These are phyloP conservation scores for Minunthozetes semirufus DNA, from an alignment of 2,888 invertebrate species.

Conservation along the genomic window DNA sequence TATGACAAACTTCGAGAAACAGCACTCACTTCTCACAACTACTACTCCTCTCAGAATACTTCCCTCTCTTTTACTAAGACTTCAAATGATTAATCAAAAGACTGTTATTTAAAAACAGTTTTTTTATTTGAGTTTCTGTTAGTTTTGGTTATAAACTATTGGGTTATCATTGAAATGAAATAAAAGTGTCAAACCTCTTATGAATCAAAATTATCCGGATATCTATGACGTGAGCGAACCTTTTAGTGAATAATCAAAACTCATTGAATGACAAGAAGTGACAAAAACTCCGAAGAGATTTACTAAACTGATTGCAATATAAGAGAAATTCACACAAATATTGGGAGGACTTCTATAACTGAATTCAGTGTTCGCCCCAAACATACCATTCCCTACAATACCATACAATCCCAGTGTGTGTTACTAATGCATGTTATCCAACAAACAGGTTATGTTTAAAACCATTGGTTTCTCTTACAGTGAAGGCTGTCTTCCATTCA, in stretches of 20 bases:
- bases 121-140: not conserved
- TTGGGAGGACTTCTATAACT: no score
- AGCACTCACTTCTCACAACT: not conserved
- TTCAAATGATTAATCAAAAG: no score
- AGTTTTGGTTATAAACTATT: not conserved
- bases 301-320: not conserved
- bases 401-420: not conserved
- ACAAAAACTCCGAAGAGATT: not conserved
- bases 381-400: not conserved
- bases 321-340: no score
- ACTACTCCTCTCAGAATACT: not conserved
- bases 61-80: not conserved
- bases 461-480: not conserved
- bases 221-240: no score
- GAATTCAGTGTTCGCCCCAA: no score
- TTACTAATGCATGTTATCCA: no score
- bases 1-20: not conserved
- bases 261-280: not conserved
- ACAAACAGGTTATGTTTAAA: not conserved
- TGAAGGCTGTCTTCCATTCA: slow-evolving; percentile 1
- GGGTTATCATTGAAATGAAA: not conserved
- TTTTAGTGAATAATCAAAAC: not conserved
- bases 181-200: no score
- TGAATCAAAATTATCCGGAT: no score
- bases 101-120: no score